A percentile compares a stretch with the other conserved stretches of the same genome.
Evolutionary conservation across 2,797 vertebrate species (phyloP).

Genomic region (Paramormyrops hopkinsi): DNA sequence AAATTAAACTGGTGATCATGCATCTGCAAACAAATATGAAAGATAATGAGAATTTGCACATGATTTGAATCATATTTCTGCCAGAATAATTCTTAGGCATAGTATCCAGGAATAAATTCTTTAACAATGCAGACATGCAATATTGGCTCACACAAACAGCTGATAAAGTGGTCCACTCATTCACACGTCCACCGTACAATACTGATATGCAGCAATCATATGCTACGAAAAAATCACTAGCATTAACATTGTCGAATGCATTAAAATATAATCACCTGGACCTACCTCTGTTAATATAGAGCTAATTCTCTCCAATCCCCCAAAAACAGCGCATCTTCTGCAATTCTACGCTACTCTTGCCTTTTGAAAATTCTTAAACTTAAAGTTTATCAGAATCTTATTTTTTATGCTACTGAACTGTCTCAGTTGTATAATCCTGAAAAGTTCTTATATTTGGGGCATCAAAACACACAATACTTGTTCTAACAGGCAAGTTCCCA

Average conservation of each 20-base stretch:
- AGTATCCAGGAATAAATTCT: neutral
- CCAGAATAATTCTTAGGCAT: neutral
- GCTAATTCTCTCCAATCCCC: neutral
- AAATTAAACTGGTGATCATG: neutral
- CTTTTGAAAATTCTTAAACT: neutral
- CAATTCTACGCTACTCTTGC: neutral
- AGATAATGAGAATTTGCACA: neutral
- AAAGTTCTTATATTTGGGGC: neutral
- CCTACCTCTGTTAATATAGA: neutral
- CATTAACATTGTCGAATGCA: neutral
- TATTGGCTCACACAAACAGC: neutral
- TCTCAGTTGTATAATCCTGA: neutral
- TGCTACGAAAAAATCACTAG: neutral
- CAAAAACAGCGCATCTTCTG: neutral
- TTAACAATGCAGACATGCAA: neutral
- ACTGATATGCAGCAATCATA: neutral
- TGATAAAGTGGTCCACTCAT: neutral
- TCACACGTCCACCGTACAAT: neutral
- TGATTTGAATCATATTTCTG: neutral
- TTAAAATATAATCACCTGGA: neutral
- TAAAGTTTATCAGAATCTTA: neutral
- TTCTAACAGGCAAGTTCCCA: neutral
- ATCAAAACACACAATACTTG: neutral
- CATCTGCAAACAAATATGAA: slow-evolving; percentile 1
- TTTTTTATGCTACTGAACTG: neutral